Evolutionary conservation across 1,140 invertebrate species (phyloP).

Genomic region (Drosophila orena): DNA sequence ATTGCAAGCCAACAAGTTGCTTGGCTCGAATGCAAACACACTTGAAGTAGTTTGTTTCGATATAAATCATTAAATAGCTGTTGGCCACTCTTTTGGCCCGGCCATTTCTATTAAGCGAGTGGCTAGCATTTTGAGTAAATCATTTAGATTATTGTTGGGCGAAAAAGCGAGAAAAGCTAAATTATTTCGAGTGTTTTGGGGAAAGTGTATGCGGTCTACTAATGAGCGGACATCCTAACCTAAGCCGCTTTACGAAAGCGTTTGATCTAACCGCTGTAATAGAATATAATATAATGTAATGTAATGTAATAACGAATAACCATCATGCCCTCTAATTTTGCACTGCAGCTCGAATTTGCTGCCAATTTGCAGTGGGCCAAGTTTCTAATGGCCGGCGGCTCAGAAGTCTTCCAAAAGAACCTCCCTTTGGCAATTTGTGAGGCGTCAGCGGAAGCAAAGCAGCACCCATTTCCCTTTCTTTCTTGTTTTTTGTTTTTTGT

Average conservation of each 20-base stretch:
- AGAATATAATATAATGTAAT: too few species aligned
- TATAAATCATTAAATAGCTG: not conserved
- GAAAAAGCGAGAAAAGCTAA: too few species aligned
- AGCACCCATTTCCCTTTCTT: not conserved
- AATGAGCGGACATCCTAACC: conserved; percentile 1
- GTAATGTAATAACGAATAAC: conserved; percentile 5
- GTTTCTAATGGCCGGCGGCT: not conserved
- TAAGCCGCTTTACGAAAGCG: conserved; percentile 7
- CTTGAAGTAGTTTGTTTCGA: not conserved
- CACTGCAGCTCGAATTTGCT: conserved; percentile 47
- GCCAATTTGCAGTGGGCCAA: conserved; percentile 26
- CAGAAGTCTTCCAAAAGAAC: not conserved
- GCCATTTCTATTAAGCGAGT: too few species aligned
- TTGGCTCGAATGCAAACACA: not conserved
- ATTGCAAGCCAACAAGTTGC: conserved; percentile 24
- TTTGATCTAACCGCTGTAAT: conserved; percentile 11
- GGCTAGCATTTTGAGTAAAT: too few species aligned
- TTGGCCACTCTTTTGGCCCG: too few species aligned
- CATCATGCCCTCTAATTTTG: conserved; percentile 53
- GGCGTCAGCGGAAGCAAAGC: conserved; percentile 45
- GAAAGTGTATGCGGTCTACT: not conserved
- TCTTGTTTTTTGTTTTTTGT: not conserved
- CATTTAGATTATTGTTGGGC: too few species aligned
- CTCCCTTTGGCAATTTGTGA: conserved; percentile 17
- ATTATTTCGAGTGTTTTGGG: not conserved